phyloP scores from a whole-genome alignment of 2,797 vertebrate species.

The Hippoglossus hippoglossus region DNA sequence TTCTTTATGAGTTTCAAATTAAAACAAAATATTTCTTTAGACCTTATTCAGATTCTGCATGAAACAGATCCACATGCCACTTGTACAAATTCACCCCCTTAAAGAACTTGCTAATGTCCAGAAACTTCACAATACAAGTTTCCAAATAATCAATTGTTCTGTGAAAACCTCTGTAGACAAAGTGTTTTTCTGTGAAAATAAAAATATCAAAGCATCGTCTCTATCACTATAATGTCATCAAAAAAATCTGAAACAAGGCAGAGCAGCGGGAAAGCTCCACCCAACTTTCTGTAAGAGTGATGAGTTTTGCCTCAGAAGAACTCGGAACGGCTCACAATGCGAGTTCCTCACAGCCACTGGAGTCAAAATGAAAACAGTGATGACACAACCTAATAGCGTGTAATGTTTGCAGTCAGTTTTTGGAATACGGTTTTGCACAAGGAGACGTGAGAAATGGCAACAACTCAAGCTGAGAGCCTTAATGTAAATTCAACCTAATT shows the following conservation, averaged over 20 bases:
- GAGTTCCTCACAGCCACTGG: slow-evolving; percentile 6
- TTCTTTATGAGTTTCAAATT: neutral
- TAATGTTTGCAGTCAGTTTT: slow-evolving; percentile 17
- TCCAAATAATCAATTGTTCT: slow-evolving; percentile 28
- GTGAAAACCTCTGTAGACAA: slow-evolving; percentile 16
- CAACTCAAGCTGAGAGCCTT: slow-evolving; percentile 21
- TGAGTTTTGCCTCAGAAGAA: slow-evolving; percentile 14
- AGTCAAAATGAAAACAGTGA: slow-evolving; percentile 21
- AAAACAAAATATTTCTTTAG: slow-evolving; percentile 2
- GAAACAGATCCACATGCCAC: neutral
- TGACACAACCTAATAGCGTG: slow-evolving; percentile 3
- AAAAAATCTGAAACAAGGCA: slow-evolving; percentile 1
- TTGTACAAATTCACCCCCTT: neutral
- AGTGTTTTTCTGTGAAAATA: slow-evolving; percentile 25
- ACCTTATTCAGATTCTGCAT: neutral
- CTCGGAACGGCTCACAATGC: slow-evolving; percentile 4
- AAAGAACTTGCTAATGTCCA: slow-evolving; percentile 13
- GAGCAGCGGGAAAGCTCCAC: slow-evolving; percentile 19
- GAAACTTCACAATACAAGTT: slow-evolving; percentile 2
- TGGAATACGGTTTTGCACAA: neutral
- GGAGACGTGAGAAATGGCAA: slow-evolving; percentile 36
- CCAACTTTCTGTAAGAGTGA: neutral
- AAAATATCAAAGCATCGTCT: slow-evolving; percentile 20
- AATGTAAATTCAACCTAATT: slow-evolving; percentile 21
- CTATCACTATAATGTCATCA: neutral